These are phyloP conservation scores for Bucco capensis DNA, from an alignment of 2,113 vertebrate species.

Conservation along the genomic window DNA sequence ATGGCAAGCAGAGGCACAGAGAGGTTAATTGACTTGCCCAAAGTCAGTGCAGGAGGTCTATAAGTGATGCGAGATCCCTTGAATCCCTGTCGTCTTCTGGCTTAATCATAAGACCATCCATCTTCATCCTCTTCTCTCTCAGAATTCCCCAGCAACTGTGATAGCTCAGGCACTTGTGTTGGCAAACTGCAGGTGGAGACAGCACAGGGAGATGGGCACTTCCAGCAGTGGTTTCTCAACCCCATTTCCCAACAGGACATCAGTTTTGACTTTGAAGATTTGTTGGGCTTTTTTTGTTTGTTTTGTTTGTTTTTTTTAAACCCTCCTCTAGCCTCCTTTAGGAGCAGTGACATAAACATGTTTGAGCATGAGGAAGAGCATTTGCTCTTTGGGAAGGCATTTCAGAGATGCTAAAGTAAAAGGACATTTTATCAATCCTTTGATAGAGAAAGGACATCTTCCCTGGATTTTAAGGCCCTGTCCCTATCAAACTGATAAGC, in stretches of 20 bases:
- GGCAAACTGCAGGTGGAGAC: neutral
- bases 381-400: neutral
- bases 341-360: neutral
- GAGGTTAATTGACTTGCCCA: slow-evolving; percentile 62
- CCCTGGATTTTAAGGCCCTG: neutral
- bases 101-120: slow-evolving; percentile 43
- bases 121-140: slow-evolving; percentile 23
- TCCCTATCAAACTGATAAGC: neutral
- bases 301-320: rapidly evolving
- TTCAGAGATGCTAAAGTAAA: neutral
- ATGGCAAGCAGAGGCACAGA: slow-evolving; percentile 20
- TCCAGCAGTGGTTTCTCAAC: neutral
- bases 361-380: neutral
- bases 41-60: slow-evolving; percentile 37
- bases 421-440: neutral
- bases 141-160: neutral
- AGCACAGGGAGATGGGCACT: neutral
- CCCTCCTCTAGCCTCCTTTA: neutral
- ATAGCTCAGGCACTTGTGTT: neutral
- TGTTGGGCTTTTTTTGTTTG: rapidly evolving
- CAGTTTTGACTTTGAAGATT: neutral
- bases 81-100: slow-evolving; percentile 12
- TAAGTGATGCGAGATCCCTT: neutral
- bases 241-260: neutral
- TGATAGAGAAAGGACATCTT: neutral